phyloP scores from a whole-genome alignment of 37 sponge, comb jelly and placozoan species.

The Petrosia ficiformis region DNA sequence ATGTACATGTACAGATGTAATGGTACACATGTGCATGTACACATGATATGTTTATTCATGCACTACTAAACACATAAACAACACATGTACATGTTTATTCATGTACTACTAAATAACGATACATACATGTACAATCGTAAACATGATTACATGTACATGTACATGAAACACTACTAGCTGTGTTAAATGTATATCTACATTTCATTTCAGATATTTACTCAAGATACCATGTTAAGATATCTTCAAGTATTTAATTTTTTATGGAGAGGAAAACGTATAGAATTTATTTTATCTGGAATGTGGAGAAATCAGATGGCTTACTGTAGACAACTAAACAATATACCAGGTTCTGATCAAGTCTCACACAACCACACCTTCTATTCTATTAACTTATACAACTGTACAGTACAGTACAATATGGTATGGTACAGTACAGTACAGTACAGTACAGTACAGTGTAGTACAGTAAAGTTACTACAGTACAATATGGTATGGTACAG shows the following conservation, averaged over 20 bases:
- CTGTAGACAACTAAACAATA: conserved; percentile 27
- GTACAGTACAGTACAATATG: neutral
- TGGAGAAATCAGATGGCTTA: conserved; percentile 71
- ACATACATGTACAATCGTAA: conserved; percentile 4
- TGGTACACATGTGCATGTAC: too few relatives aligned
- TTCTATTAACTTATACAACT: neutral
- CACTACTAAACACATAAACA: too few relatives aligned
- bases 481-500: too few relatives aligned
- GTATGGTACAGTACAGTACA: too few relatives aligned
- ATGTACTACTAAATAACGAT: neutral
- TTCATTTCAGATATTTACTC: conserved; percentile 70
- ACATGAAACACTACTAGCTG: neutral
- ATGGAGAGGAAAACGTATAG: conserved; percentile 97
- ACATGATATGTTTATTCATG: too few relatives aligned
- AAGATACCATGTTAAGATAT: conserved; percentile 77
- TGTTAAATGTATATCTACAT: too few relatives aligned
- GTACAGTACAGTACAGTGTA: too few relatives aligned
- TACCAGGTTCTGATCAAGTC: conserved; percentile 59
- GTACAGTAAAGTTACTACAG: too few relatives aligned
- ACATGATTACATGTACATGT: too few relatives aligned
- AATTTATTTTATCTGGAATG: conserved; percentile 71
- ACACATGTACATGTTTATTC: neutral
- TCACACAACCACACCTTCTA: neutral
- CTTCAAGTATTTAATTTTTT: conserved; percentile 90
- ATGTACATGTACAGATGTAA: too few relatives aligned